phyloP scores from a whole-genome alignment of 2,888 invertebrate species.

The Drosophila buzzatii region DNA sequence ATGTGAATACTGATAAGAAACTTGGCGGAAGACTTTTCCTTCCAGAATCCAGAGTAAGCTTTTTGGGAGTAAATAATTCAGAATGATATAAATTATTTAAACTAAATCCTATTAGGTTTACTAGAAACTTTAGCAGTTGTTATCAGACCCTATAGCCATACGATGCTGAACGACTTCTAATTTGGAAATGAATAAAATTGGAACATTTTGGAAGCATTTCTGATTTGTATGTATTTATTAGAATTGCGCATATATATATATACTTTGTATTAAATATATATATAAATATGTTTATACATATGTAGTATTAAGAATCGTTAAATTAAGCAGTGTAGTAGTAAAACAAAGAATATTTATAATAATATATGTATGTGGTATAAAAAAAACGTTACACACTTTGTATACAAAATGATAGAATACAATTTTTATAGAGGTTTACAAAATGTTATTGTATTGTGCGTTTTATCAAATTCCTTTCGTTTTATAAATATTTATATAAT shows the following conservation, averaged over 20 bases:
- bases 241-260: slow-evolving; percentile 68
- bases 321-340: slow-evolving; percentile 65
- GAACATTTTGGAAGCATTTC: slow-evolving; percentile 62
- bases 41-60: too few relatives aligned
- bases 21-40: background rate
- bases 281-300: slow-evolving; percentile 32
- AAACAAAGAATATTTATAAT: slow-evolving; percentile 53
- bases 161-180: background rate
- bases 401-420: slow-evolving; percentile 45
- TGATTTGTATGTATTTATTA: slow-evolving; percentile 72
- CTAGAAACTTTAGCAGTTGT: too few relatives aligned
- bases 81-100: too few relatives aligned
- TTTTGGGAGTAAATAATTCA: too few relatives aligned
- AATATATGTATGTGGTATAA: background rate
- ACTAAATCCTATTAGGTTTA: too few relatives aligned
- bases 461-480: slow-evolving; percentile 28
- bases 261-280: slow-evolving; percentile 52
- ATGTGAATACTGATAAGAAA: background rate
- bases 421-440: slow-evolving; percentile 43
- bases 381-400: slow-evolving; percentile 45
- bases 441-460: slow-evolving; percentile 64
- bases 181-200: background rate
- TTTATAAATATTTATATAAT: slow-evolving; percentile 35
- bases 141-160: too few relatives aligned
- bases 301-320: slow-evolving; percentile 60